Percentiles rank a stretch among this genome's conserved stretches.
phyloP scores from a whole-genome alignment of 2,797 vertebrate species.

The Coracias cyanogaster region DNA sequence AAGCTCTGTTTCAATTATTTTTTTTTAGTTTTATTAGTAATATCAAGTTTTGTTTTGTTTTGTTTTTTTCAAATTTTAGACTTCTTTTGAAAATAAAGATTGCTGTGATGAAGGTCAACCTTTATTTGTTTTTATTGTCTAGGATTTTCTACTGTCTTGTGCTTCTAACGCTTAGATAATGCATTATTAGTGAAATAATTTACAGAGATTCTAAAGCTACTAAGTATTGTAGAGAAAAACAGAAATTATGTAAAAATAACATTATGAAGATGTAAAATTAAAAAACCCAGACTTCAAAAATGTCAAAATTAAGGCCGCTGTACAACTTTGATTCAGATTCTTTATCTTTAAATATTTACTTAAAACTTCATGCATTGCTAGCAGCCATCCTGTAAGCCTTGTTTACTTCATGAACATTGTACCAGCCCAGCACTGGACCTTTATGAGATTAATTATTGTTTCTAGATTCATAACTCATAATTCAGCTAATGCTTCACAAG shows the following conservation, averaged over 20 bases:
- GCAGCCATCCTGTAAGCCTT: background rate
- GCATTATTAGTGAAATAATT: background rate
- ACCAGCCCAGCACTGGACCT: background rate
- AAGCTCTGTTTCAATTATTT: background rate
- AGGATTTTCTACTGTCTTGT: background rate
- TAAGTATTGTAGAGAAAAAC: background rate
- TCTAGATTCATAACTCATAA: background rate
- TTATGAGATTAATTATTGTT: background rate
- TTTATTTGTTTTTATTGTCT: background rate
- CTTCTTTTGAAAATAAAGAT: background rate
- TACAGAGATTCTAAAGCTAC: background rate
- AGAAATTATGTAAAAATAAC: background rate
- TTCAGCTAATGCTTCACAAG: background rate
- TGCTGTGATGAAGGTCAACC: background rate
- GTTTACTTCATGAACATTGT: background rate
- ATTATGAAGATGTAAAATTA: background rate
- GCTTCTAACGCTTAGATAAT: background rate
- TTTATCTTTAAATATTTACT: background rate
- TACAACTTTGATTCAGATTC: background rate
- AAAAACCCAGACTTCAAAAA: background rate
- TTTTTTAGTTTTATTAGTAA: background rate
- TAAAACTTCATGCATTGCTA: background rate
- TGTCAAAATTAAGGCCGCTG: background rate
- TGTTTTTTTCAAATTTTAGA: background rate
- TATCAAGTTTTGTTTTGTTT: background rate